Base-by-base conservation (phyloP, 2,888 invertebrate genomes). In the Leptopilina myrica region DNA sequence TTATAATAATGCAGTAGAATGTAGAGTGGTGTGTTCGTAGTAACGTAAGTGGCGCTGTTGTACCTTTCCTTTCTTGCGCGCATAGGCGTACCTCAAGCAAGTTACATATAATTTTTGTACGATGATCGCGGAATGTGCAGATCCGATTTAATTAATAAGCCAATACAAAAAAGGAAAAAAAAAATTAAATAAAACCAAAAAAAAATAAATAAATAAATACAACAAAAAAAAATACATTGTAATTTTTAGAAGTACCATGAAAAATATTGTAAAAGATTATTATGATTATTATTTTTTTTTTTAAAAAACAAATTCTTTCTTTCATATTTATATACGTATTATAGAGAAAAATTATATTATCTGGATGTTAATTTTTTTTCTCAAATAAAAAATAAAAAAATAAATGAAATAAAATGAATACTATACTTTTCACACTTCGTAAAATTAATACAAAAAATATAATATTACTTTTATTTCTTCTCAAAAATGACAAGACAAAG, bases 11-110 rank as follows among this genome's bases (percentile, higher is more conserved):
- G 82, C 83, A 80, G 84, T 85, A 85, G 85, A 81, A 20, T 75
- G 79, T 82, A 84, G 83, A 84, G 80, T 82, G 85, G 84, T 81
- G 86, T 84, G 84, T 86, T 86, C 84, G 85, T 80, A 82, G 84
- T 84, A 82, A 84, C 84, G 84, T 84, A 83, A 86, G 84, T 86
- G 87, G 85, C 84, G 83, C 83, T 83, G 84, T 85, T 85, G 86
- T 81, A 69, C 83, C 84, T 82, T 82, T 83, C 73, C 73, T 73
- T 73, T 73, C 56, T 73, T 73, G 73, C 73, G 73, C 73, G 73
- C 73, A 73, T 73, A 73, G 73, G 73, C 73, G 73, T 73, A 73
- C 73, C 73, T 73, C 73, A 73, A 73, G 73, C 73, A 73, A 73
- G 73, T 73, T 73, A 73, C 53, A 73, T 73, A 73, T 73, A 73